Evolutionary conservation across 2,888 invertebrate species (phyloP), one percentile per base, ranked within the genome.

Genomic region (Nasonovia ribisnigri): DNA sequence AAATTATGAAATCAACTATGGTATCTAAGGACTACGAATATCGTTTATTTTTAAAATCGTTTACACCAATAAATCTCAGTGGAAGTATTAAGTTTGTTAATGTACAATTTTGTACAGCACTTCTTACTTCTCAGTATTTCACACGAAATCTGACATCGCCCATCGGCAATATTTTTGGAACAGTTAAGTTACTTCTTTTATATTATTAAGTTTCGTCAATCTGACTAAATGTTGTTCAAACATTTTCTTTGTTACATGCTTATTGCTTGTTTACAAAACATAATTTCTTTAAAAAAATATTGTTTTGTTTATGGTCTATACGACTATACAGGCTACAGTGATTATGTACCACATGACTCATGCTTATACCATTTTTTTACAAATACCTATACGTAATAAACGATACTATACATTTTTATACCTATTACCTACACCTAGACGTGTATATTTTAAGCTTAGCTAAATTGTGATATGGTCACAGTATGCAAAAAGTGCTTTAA

Each of bases 271-370:
- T n/a, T 67, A n/a, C 67, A 67, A 67, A 67, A 36, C 26, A 26
- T 36, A 67, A 67, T 67, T n/a, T n/a, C n/a, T 67, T 67, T 67
- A 67, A n/a, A 67, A 67, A 67, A 67, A n/a, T n/a, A 67, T 67
- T 67, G n/a, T 67, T 67, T 13, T 67, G 16, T 77, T 77, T 67
- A 20, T 36, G 36, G 67, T 57, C n/a, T 36, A 36, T n/a, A 67
- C n/a, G 13, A n/a, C n/a, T 67, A 67, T 36, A 77, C n/a, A 77
- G 20, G 36, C 16, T 77, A 77, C 36, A 77, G 20, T 36, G 77
- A 77, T 77, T 77, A 77, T 77, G 24, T 36, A 36, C 1, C 20
- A 77, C 36, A 77, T 77, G 20, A 77, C 36, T 77, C 77, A 36
- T 77, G 36, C 36, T 77, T 36, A 67, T n/a, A n/a, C n/a, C n/a